Evolutionary conservation across 2,797 vertebrate genomes (phyloP), one percentile per base, ranked within the genome.

Genomic region (Sebastes taczanowskii): DNA sequence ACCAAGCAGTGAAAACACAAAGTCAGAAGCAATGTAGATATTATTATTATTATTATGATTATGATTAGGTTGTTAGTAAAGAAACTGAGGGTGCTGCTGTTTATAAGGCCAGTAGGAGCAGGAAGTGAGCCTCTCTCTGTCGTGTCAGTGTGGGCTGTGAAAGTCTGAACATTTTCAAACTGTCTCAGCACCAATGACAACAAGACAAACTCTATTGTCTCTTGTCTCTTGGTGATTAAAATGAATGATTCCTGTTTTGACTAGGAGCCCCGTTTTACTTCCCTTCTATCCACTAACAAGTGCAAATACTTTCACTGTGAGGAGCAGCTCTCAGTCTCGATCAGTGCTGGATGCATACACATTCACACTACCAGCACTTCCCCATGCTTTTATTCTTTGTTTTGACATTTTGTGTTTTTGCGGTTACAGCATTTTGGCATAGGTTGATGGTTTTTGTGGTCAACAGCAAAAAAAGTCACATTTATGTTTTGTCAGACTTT

Each of bases 181-280:
- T 74, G 84, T 83, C 79, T 82, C 84, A 65, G 55, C 16, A 61
- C 82, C 61, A 65, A n/a, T 88, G 80, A 84, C 86, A 87, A 77
- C 65, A 79, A 80, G 84, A 89, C 71, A 87, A 88, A 86, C 75
- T 85, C 85, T 79, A 92, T 94, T 94, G 90, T 94, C 84, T 90
- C 82, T 61, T 62, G 23, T 67, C 27, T 49, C 70, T 77, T 74
- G 72, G 83, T 93, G 90, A 93, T 93, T 88, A 85, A 92, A 91
- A 91, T 87, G 86, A 94, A 91, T 89, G 84, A 93, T 93, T 94
- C 92, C 90, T 92, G 92, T 94, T 93, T 87, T 92, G 92, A 89
- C 91, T 89, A 23, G 56, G 6, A 6, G 56, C 30, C 72, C 71
- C 6, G 49, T 89, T 88, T 91, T 83, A 87, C 86, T 92, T 93